Evolutionary conservation across 2,888 invertebrate species (phyloP), one percentile per base, ranked within the genome.

Genomic region (Linyphia triangularis): DNA sequence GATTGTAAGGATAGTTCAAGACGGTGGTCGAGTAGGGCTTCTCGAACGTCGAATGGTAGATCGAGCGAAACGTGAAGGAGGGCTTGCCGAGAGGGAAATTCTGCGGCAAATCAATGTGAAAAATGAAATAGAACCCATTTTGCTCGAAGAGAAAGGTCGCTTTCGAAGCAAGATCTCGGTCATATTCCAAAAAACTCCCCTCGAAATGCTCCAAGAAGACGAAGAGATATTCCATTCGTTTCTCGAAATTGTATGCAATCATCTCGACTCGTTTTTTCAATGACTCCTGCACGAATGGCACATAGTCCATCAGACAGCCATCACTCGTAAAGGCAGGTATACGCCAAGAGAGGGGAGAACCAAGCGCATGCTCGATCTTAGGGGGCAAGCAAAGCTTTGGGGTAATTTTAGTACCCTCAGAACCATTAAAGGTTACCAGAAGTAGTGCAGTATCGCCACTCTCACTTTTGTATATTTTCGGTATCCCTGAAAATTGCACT

Each of bases 241-340:
- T 81, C 22, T 81, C 81, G 40, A 81, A 88, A 43, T 81, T 88
- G 43, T 81, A 81, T 0, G 67, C 65, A 4, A 88, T 67, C 63
- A 75, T 88, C 22, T 88, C 86, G 13, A 88, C 75, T 13, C 86
- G 22, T 9, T 88, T 88, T 26, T 88, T 81, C n/a, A 88, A 59
- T 22, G 86, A 88, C 10, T 81, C 86, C 30, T 88, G 86, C 33
- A 88, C 86, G 43, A 88, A 88, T 19, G 86, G 86, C 1, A 88
- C 86, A 40, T 88, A 88, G 43, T 88, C 86, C 86, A 88, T 88
- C 16, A 88, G 70, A 67, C 86, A 88, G 24, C 86, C 86, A 81
- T 88, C 86, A 30, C 75, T 81, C 6, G 86, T 51, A 22, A 88
- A 75, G 13, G 86, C 73, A 6, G 86, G 86, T 28, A 88, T 81